phyloP scores from a whole-genome alignment of 2,888 invertebrate genomes.

The Lasioglossum figueresi region DNA sequence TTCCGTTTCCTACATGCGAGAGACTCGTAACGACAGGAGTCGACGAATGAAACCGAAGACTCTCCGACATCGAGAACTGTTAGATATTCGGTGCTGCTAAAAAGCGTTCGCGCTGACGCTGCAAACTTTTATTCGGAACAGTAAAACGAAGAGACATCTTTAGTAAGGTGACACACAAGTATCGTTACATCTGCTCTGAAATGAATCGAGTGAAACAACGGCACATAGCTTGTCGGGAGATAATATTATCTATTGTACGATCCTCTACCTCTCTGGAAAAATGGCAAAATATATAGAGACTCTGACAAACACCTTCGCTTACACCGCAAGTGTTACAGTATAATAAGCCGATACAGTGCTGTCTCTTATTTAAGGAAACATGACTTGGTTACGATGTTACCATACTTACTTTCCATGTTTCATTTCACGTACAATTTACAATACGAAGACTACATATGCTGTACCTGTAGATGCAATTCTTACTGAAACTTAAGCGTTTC shows the following conservation, averaged over 20 bases:
- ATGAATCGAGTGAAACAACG: neutral
- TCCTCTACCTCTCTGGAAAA: neutral
- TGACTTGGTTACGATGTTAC: too few species aligned
- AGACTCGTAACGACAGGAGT: constrained; percentile 50
- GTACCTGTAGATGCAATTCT: too few species aligned
- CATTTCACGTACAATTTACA: too few species aligned
- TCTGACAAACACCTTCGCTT: neutral
- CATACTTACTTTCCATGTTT: too few species aligned
- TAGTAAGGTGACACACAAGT: constrained; percentile 1
- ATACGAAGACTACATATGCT: too few species aligned
- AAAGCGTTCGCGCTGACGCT: constrained; percentile 29
- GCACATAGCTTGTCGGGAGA: neutral
- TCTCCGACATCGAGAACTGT: constrained; percentile 43
- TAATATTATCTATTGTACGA: neutral
- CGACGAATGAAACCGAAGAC: constrained; percentile 63
- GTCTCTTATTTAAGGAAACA: too few species aligned
- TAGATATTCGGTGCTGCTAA: constrained; percentile 37
- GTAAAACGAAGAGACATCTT: constrained; percentile 5
- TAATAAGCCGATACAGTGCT: neutral
- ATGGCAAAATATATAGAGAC: neutral
- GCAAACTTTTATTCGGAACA: constrained; percentile 45
- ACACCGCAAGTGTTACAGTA: neutral
- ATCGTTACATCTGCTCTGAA: neutral
- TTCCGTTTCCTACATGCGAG: constrained; percentile 37
- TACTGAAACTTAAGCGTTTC: too few species aligned